A percentile compares a stretch with the other conserved stretches of the same genome.
These are phyloP conservation scores for Smittia sp. DNA, from an alignment of 2,888 invertebrate genomes.

Conservation along the genomic window DNA sequence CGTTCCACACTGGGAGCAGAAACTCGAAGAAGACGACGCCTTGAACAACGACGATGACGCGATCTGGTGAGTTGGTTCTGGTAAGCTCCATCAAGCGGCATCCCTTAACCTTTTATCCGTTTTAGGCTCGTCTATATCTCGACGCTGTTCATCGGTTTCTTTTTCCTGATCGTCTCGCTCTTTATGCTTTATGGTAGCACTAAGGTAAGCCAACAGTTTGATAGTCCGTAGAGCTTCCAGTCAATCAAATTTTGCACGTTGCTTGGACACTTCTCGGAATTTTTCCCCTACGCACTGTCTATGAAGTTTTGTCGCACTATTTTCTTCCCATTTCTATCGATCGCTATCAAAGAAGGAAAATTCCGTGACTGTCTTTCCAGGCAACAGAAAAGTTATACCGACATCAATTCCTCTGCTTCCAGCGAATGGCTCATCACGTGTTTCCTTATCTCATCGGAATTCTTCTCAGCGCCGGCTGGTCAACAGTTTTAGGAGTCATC, in stretches of 20 bases:
- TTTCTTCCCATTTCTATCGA: background rate
- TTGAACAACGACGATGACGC: conserved; percentile 30
- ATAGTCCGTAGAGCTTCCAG: background rate
- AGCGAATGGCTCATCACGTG: conserved; percentile 18
- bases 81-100: too few species aligned
- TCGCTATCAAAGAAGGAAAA: conserved; percentile 3
- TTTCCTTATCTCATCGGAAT: conserved; percentile 34
- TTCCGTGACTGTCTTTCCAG: conserved; percentile 27
- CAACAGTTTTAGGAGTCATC: background rate
- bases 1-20: background rate
- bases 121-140: conserved; percentile 28
- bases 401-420: conserved; percentile 21
- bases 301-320: background rate
- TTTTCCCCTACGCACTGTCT: background rate
- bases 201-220: conserved; percentile 9
- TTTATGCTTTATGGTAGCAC: conserved; percentile 38
- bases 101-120: background rate
- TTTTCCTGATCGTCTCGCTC: conserved; percentile 21
- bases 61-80: conserved; percentile 15
- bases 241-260: background rate
- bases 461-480: conserved; percentile 25
- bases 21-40: conserved; percentile 27
- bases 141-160: conserved; percentile 32
- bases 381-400: conserved; percentile 10
- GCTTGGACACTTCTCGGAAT: conserved; percentile 20